Base-by-base conservation (phyloP, 2,888 invertebrate species). In the Anarsia innoxiella region DNA sequence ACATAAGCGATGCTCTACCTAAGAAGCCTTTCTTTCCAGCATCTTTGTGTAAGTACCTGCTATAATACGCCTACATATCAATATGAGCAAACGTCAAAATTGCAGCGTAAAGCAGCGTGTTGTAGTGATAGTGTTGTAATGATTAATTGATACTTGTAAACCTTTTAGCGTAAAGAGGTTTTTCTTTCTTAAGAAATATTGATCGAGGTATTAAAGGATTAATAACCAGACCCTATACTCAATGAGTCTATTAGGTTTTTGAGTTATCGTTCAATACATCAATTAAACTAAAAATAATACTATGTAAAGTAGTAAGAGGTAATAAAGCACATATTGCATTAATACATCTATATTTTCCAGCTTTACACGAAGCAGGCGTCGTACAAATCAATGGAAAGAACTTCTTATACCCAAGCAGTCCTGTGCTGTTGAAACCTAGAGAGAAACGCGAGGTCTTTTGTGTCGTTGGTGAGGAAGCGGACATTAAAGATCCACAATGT, bases 361-460 rank as follows among this genome's bases (percentile, higher is more conserved):
- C 62, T 12, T 41, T 73, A 8, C 59, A 57, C 30, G 65, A 74
- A 12, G 58, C 53, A 1, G 70, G 73, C 1, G 64, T 79, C 1
- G 66, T 83, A 0, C 90, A 90, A 65, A 86, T 90, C 39, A 90
- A 90, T 56, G 66, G 77, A 29, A 88, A 90, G 50, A 87, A 80
- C 12, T 88, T 89, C 53, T 65, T 86, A 1, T 88, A 86, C 37
- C 90, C 90, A 0, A 78, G 87, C 31, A 77, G 84, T 0, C 89
- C 90, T 0, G 71, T 88, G 13, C 59, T 90, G 5, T 66, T 88
- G 2, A 87, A 86, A 42, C 83, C 84, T 1, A 59, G 68, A 0
- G 84, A 86, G 10, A 56, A 83, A 1, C 63, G 61, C 0, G 70
- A 75, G 11, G 61, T 66, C 15, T 55, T 60, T 1, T 87, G 88